Evolutionary conservation across 2,113 vertebrate species (phyloP).

Genomic region (Burhinus oedicnemus): DNA sequence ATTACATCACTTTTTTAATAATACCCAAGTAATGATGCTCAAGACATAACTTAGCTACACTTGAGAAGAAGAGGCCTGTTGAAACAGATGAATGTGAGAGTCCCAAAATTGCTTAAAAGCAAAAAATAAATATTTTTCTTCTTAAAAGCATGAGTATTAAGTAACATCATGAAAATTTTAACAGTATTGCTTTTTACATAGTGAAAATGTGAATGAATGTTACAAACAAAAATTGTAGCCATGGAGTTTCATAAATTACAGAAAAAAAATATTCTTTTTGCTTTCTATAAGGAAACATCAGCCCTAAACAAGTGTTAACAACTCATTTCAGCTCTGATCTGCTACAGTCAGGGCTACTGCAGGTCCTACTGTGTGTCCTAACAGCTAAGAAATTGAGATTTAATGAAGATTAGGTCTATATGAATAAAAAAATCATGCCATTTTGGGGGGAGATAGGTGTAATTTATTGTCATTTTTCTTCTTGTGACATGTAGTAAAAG

Average conservation of each 20-base stretch:
- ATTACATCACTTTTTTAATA: background rate
- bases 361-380: background rate
- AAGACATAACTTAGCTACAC: background rate
- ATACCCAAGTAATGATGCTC: background rate
- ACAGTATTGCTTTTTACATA: background rate
- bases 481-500: background rate
- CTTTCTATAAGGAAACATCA: background rate
- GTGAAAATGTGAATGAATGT: background rate
- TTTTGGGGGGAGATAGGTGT: background rate
- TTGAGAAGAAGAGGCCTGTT: background rate
- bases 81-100: background rate
- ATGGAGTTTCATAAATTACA: background rate
- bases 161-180: background rate
- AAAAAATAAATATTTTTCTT: background rate
- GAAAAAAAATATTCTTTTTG: background rate
- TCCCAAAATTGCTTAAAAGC: background rate
- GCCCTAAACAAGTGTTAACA: background rate
- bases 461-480: background rate
- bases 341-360: background rate
- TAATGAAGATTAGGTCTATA: background rate
- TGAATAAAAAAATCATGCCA: background rate
- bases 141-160: background rate
- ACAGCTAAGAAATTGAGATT: background rate
- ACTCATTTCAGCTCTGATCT: background rate
- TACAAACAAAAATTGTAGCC: background rate